Evolutionary conservation across 2,797 vertebrate genomes (phyloP).

Genomic region (Myotis vivesi): DNA sequence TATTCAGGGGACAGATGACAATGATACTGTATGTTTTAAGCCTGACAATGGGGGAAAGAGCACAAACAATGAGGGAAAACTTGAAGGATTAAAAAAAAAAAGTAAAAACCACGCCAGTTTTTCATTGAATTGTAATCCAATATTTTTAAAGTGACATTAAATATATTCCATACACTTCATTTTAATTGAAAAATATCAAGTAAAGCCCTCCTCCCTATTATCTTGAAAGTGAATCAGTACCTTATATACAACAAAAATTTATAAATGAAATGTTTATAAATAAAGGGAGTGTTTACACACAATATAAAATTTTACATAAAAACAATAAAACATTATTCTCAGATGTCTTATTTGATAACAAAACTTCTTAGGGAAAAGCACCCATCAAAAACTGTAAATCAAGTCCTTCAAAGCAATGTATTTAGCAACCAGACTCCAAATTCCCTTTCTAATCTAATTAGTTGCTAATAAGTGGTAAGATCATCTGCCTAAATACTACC

Average conservation of each 20-base stretch:
- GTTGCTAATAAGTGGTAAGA: conserved; percentile 10
- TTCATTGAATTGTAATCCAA: conserved; percentile 61
- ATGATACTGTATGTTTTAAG: conserved; percentile 80
- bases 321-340: conserved; percentile 41
- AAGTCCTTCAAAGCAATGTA: conserved; percentile 53
- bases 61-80: conserved; percentile 67
- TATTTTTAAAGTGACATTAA: conserved; percentile 65
- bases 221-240: not conserved
- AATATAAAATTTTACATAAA: conserved; percentile 46
- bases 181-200: conserved; percentile 28
- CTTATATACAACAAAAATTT: conserved; percentile 38
- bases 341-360: not conserved
- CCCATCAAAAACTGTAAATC: conserved; percentile 20
- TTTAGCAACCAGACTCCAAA: conserved; percentile 46
- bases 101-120: not conserved
- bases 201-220: not conserved
- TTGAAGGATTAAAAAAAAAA: conserved; percentile 66
- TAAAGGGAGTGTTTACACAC: conserved; percentile 14
- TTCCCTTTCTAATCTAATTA: conserved; percentile 54
- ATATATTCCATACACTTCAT: conserved; percentile 49
- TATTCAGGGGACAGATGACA: conserved; percentile 76
- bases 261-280: conserved; percentile 33
- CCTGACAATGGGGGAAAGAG: conserved; percentile 62
- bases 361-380: not conserved
- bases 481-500: not conserved